Base-by-base conservation (phyloP, 2,113 vertebrate species). In the Oenanthe melanoleuca region DNA sequence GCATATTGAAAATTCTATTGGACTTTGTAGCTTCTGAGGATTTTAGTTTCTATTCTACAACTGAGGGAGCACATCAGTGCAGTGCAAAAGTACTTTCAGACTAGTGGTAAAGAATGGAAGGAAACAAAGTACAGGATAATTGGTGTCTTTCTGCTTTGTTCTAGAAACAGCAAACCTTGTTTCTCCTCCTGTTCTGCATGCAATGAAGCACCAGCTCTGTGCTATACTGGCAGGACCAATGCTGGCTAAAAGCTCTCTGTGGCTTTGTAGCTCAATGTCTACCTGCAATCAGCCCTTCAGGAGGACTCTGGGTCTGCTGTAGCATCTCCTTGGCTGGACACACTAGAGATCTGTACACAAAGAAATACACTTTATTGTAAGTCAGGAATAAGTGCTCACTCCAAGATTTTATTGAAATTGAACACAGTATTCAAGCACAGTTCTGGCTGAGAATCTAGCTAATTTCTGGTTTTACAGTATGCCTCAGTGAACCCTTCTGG, bases 381-480 rank as follows among this genome's bases (percentile, higher is more conserved):
- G 70, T 64, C 92, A 85, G 63, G 40, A 83, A 87, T 28, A 61
- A 89, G 72, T 66, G 79, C 92, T 95, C 87, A 88, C 83, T 94
- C 96, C 65, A 79, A 90, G 66, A 61, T 65, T 97, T 98, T 98
- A 98, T 98, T 98, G 93, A 93, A 96, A 92, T 26, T 77, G 89
- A 97, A 96, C 63, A 94, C 79, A 92, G 93, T 86, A 96, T 37
- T 89, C 31, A 10, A 95, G 69, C 53, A 88, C 21, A 59, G 61
- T 80, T 82, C 52, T 87, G 87, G 16, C 37, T 79, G 85, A 92
- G 45, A 90, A 67, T 40, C 65, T 45, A 88, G 55, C 53, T 83
- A 82, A 52, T 40, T 69, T 65, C 69, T 81, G 63, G 34, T 63
- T 88, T 87, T 59, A 94, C 66, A 75, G 72, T 22, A 85, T 55